A percentile compares a stretch with the other conserved stretches of the same genome.
Conservation (phyloP, 1,140 invertebrate species). For the Macrosteles quadrilineatus region DNA sequence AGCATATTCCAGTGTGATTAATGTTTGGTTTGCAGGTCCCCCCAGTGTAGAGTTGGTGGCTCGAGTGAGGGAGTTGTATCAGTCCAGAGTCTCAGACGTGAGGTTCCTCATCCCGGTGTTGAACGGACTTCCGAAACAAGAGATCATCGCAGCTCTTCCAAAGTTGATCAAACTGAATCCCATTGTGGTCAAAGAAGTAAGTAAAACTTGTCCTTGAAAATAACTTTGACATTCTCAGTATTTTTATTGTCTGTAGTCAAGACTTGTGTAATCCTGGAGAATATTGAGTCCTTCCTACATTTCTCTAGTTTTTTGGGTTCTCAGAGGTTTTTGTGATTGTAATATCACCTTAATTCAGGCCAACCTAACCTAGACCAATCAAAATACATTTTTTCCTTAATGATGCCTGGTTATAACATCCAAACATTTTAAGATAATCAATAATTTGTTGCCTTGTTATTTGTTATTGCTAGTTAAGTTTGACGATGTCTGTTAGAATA, state of each 20-base stretch:
- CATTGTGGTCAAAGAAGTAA: constrained; percentile 88
- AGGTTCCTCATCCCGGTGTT: constrained; percentile 96
- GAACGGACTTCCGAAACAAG: constrained; percentile 88
- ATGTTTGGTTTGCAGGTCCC: constrained; percentile 58
- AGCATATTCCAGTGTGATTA: no score
- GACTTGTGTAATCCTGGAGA: no score
- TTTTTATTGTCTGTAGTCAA: no score
- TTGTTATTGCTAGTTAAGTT: no score
- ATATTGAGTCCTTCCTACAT: background rate
- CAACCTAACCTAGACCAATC: no score
- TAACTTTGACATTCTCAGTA: background rate
- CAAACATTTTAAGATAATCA: no score
- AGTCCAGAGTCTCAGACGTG: constrained; percentile 92
- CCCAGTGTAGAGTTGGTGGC: constrained; percentile 84
- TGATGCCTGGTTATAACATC: no score
- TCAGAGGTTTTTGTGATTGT: no score
- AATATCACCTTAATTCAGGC: no score
- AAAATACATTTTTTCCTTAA: no score
- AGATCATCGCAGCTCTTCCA: constrained; percentile 90
- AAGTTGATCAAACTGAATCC: constrained; percentile 97
- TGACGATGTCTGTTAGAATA: no score
- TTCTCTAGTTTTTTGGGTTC: background rate
- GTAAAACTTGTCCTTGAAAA: constrained; percentile 29
- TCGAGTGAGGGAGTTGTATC: constrained; percentile 87
- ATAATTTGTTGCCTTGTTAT: no score